Evolutionary conservation across 1,140 invertebrate genomes (phyloP), one percentile per base, ranked within the genome.

Genomic region (Drosophila miranda): DNA sequence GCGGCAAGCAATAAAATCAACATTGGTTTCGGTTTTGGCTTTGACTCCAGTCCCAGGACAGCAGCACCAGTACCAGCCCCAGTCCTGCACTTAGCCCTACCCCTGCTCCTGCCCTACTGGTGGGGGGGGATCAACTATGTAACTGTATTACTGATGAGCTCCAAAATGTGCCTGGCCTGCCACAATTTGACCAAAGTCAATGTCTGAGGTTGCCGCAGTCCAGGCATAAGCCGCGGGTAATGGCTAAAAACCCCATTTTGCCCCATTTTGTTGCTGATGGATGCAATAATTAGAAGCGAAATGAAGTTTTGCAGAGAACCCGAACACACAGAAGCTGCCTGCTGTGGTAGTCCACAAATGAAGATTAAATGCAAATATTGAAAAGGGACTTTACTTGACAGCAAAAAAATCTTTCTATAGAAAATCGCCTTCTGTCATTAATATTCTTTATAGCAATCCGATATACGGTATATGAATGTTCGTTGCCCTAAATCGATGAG

Each of bases 1-100:
- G 81, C 81, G 82, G 82, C 73, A 70, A 73, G 81, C 77, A 84
- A 86, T 84, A 84, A 84, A 84, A 84, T 81, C 81, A 84, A 73
- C 81, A 84, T 84, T 77, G 50, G 73, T 61, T 76, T 74, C 46
- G 71, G 71, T 59, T 75, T 66, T 60, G 55, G 80, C 64, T 84
- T 68, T 59, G 64, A 73, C 46, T 55, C 44, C 34, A 38, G 34
- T 38, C 34, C 34, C 34, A 38, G 34, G 34, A 38, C 11, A 38
- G 30, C 30, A 30, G 59, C 14, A 46, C 61, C 54, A 26, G 51
- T 2, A 8, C 0, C 28, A 30, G 28, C 34, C 3, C 34, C 34
- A 38, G 60, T 21, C 41, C 42, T 48, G 38, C 49, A 48, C 50
- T 68, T 68, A 62, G 43, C 49, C 48, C 9, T 11, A 11, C 30